Conservation (phyloP, 1,140 invertebrate species). For the Matsumurasca onukii region DNA sequence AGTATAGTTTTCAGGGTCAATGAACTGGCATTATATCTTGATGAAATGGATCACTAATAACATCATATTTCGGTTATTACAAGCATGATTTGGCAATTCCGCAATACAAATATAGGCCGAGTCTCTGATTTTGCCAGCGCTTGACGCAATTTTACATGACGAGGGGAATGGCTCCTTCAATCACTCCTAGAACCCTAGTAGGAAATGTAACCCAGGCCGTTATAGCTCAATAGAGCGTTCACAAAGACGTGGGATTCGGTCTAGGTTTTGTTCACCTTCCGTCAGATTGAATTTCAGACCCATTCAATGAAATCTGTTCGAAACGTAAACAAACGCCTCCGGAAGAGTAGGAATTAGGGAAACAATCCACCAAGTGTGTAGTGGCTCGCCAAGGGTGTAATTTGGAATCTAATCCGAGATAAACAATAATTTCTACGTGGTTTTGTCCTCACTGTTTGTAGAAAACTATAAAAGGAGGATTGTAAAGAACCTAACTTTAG, state of each 20-base stretch:
- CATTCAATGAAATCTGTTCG: slow-evolving; percentile 8
- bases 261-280: slow-evolving; percentile 8
- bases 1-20: no score
- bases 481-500: no score
- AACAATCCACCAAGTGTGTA: not conserved
- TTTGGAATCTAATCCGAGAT: slow-evolving; percentile 13
- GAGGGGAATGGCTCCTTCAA: no score
- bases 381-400: not conserved
- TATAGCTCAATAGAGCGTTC: slow-evolving; percentile 7
- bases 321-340: slow-evolving; percentile 22
- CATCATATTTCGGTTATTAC: no score
- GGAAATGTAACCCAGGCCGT: slow-evolving; percentile 26
- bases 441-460: not conserved
- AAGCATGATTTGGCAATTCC: no score
- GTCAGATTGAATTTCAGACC: slow-evolving; percentile 11
- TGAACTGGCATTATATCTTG: no score
- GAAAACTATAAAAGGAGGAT: no score
- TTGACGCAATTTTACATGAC: no score
- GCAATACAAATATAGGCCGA: no score
- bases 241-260: slow-evolving; percentile 14
- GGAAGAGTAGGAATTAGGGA: slow-evolving; percentile 9
- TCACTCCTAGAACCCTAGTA: slow-evolving; percentile 21
- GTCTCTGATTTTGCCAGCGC: no score
- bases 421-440: not conserved
- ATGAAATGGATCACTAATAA: no score